A percentile compares a stretch with the other conserved stretches of the same genome.
Evolutionary conservation across 2,797 vertebrate genomes (phyloP).

Genomic region (Parambassis ranga): DNA sequence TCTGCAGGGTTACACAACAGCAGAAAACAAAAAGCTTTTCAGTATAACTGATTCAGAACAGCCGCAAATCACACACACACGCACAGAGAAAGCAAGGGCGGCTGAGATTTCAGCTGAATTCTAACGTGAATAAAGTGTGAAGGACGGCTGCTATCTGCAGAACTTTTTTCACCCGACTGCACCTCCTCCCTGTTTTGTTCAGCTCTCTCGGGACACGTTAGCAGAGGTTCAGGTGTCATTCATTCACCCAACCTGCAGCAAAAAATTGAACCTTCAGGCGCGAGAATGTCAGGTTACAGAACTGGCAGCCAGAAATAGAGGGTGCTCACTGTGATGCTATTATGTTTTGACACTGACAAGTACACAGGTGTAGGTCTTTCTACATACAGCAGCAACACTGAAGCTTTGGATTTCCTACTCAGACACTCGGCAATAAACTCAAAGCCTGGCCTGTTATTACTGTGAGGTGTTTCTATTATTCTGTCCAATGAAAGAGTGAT

Average conservation of each 20-base stretch:
- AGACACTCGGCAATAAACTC: too few species aligned
- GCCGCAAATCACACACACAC: neutral
- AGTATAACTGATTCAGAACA: neutral
- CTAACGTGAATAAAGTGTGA: neutral
- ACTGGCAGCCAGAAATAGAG: neutral
- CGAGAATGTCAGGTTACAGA: neutral
- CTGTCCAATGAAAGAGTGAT: too few species aligned
- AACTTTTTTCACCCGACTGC: neutral
- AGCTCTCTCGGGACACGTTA: neutral
- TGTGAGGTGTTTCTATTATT: too few species aligned
- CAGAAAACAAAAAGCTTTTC: neutral
- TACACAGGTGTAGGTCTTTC: neutral
- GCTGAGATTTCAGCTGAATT: neutral
- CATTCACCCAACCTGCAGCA: neutral
- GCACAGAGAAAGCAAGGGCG: neutral
- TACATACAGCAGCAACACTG: neutral
- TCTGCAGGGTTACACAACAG: conserved; percentile 71
- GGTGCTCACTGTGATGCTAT: neutral
- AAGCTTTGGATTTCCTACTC: neutral
- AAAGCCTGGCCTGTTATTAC: too few species aligned
- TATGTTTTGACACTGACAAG: neutral
- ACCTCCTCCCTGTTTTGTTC: neutral
- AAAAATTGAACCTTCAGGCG: conserved; percentile 7
- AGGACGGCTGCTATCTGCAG: neutral
- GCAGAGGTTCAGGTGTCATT: conserved; percentile 24